phyloP scores from a whole-genome alignment of 2,113 vertebrate genomes.

The Alligator mississippiensis region DNA sequence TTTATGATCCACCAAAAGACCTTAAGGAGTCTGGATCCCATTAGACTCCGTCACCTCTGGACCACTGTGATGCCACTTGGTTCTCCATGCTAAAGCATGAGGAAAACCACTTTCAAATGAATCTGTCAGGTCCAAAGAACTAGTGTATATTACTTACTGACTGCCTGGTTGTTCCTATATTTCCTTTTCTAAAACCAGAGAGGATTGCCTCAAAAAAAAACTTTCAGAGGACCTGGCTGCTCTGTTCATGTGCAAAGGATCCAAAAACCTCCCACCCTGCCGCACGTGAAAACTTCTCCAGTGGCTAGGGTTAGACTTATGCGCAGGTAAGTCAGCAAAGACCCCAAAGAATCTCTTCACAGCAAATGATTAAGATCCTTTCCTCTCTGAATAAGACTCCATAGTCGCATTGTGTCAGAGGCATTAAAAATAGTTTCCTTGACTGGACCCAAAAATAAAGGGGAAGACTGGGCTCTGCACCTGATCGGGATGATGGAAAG shows the following conservation, averaged over 20 bases:
- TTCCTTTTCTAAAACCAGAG: neutral
- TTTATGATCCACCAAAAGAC: neutral
- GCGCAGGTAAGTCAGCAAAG: neutral
- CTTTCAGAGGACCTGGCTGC: neutral
- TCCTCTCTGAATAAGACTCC: neutral
- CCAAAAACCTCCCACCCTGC: neutral
- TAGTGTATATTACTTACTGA: neutral
- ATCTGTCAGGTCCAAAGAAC: neutral
- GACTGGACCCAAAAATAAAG: neutral
- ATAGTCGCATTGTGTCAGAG: neutral
- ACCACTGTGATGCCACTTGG: neutral
- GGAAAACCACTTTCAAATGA: neutral
- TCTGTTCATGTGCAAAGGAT: neutral
- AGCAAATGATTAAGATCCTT: neutral
- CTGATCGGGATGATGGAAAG: neutral
- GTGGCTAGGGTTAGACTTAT: neutral
- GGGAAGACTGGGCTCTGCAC: neutral
- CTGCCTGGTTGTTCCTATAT: neutral
- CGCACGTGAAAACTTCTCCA: neutral
- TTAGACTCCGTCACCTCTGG: neutral
- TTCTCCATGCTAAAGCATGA: neutral
- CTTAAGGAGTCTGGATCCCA: neutral
- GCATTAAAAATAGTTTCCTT: no score
- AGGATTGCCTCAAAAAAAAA: neutral
- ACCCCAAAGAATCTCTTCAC: neutral